Percentiles rank a stretch among this genome's conserved stretches.
Conservation (phyloP, 1,140 invertebrate genomes). For the Hermetia illucens region DNA sequence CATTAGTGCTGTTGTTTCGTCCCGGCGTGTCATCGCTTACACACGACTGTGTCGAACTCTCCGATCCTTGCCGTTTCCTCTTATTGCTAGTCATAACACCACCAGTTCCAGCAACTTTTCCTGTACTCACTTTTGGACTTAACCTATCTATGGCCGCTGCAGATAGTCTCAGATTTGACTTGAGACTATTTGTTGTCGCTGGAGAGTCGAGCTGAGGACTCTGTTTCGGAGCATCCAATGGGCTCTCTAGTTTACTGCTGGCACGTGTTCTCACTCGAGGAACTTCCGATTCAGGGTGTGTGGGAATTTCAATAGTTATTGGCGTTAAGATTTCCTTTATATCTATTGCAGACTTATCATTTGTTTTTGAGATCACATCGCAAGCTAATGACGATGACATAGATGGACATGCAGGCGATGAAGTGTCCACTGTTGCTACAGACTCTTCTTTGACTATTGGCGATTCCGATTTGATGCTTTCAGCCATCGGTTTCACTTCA, state of each 20-base stretch:
- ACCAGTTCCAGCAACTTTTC: constrained; percentile 14
- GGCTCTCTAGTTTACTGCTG: constrained; percentile 54
- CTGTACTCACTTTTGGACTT: constrained; percentile 6
- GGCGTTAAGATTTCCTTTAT: constrained; percentile 15
- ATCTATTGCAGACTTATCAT: no score
- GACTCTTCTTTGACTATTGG: neutral
- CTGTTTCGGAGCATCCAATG: constrained; percentile 41
- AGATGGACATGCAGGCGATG: no score
- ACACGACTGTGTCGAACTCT: constrained; percentile 48
- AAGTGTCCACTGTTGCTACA: constrained; percentile 3
- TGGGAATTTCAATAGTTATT: constrained; percentile 28
- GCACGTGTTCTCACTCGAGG: constrained; percentile 47
- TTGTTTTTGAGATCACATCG: no score
- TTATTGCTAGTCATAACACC: constrained; percentile 32
- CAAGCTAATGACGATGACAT: no score
- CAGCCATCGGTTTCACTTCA: constrained; percentile 18
- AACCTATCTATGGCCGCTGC: constrained; percentile 3
- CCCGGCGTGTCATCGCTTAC: constrained; percentile 36
- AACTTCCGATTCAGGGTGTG: constrained; percentile 15
- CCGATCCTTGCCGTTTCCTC: constrained; percentile 60
- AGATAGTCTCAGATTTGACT: constrained; percentile 1
- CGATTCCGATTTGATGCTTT: constrained; percentile 9
- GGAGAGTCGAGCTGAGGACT: constrained; percentile 32
- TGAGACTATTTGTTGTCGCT: neutral
- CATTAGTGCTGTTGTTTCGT: no score